Evolutionary conservation across 1,140 invertebrate genomes (phyloP).

Genomic region (Branchinecta lynchi): DNA sequence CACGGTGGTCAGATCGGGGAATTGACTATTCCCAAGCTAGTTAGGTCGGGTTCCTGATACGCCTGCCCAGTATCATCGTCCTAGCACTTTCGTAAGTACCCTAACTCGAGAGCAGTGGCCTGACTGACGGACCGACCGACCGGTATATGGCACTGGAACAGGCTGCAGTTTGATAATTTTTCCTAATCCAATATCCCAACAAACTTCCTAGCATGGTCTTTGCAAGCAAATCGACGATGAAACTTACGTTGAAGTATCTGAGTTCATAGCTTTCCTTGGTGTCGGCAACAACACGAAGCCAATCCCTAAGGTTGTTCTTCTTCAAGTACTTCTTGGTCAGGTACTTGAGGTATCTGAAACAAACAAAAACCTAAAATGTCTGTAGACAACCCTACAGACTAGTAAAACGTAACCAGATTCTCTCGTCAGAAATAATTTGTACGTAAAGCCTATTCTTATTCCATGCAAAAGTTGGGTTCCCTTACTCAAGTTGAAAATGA

Average conservation of each 20-base stretch:
- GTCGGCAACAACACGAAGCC: conserved; percentile 94
- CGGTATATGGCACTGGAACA: too few relatives aligned
- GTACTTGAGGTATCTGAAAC: conserved; percentile 84
- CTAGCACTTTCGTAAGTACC: too few relatives aligned
- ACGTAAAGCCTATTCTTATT: too few relatives aligned
- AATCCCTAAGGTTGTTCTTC: conserved; percentile 96
- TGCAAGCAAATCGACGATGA: neutral
- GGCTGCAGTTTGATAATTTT: neutral
- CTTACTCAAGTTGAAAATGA: too few relatives aligned
- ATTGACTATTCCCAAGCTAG: too few relatives aligned
- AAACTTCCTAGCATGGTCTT: neutral
- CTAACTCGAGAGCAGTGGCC: too few relatives aligned
- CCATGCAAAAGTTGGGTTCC: too few relatives aligned
- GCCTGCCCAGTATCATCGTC: too few relatives aligned
- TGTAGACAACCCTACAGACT: neutral
- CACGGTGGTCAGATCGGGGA: too few relatives aligned
- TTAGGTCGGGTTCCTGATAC: too few relatives aligned
- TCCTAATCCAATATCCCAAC: neutral
- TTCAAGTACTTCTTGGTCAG: conserved; percentile 99
- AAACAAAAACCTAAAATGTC: neutral
- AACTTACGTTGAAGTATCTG: conserved; percentile 64
- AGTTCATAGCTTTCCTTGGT: conserved; percentile 92
- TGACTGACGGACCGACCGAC: too few relatives aligned
- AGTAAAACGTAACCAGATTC: neutral
- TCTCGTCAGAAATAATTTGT: too few relatives aligned